Evolutionary conservation across 2,888 invertebrate genomes (phyloP).

Genomic region (Callyntrura guangdongensis): DNA sequence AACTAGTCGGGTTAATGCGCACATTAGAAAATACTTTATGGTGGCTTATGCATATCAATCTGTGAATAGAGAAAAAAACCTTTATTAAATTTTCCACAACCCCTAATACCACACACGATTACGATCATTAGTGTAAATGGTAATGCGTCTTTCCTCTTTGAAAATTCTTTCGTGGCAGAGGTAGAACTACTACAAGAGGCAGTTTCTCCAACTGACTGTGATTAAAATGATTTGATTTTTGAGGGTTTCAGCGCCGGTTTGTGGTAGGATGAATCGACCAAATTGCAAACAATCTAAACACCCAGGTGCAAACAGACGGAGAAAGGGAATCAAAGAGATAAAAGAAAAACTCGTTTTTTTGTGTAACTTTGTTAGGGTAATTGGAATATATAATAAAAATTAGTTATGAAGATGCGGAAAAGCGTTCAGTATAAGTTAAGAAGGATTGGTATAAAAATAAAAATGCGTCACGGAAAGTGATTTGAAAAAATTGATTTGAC

Average conservation of each 20-base stretch:
- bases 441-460: too few relatives aligned
- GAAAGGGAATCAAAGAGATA: not conserved
- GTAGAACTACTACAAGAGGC: not conserved
- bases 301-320: too few relatives aligned
- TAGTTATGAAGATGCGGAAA: too few relatives aligned
- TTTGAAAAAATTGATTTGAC: too few relatives aligned
- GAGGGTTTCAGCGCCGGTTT: slow-evolving; percentile 20
- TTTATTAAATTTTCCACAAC: not conserved
- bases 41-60: too few relatives aligned
- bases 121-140: not conserved
- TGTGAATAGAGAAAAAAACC: too few relatives aligned
- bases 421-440: too few relatives aligned
- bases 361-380: too few relatives aligned
- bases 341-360: slow-evolving; percentile 16
- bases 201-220: not conserved
- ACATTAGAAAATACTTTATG: slow-evolving; percentile 9
- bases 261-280: too few relatives aligned
- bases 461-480: too few relatives aligned
- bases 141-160: not conserved
- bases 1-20: not conserved
- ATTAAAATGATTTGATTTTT: slow-evolving; percentile 48
- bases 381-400: too few relatives aligned
- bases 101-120: slow-evolving; percentile 59
- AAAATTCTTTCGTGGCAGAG: not conserved
- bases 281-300: too few relatives aligned